Evolutionary conservation across 2,113 vertebrate species (phyloP).

Genomic region (Myocastor coypus): DNA sequence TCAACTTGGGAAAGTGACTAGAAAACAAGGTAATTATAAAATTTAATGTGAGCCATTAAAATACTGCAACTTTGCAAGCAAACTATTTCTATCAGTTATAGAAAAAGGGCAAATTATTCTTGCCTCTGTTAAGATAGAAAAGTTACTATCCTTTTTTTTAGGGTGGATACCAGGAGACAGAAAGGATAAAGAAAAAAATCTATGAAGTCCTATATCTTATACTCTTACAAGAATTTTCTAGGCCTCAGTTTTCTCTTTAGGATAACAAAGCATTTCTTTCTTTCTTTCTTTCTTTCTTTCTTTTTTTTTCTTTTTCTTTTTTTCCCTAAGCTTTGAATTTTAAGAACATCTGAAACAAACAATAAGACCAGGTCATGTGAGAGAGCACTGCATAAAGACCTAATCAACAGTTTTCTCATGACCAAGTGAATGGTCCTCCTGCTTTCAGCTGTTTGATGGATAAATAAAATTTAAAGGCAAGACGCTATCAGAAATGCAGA

Average conservation of each 20-base stretch:
- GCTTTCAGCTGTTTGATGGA: neutral
- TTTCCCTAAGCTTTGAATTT: neutral
- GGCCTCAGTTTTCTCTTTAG: neutral
- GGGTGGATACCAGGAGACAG: rapidly evolving
- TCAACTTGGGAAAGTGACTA: neutral
- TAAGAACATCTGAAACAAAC: neutral
- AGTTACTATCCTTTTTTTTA: too few species aligned
- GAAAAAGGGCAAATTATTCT: neutral
- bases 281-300: too few species aligned
- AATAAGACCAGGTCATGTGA: neutral
- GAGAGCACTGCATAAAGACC: neutral
- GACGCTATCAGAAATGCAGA: neutral
- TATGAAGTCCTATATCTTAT: rapidly evolving
- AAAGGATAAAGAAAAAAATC: rapidly evolving
- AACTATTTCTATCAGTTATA: neutral
- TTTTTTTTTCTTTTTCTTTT: too few species aligned
- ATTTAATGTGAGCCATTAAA: neutral
- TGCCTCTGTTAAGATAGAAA: neutral
- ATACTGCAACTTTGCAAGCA: neutral
- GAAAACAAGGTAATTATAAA: neutral
- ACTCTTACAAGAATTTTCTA: too few species aligned
- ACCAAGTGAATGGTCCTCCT: neutral
- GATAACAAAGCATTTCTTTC: neutral
- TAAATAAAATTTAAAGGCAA: neutral
- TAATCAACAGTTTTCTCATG: neutral